phyloP scores from a whole-genome alignment of 2,113 vertebrate genomes.

The Myiopsitta monachus region DNA sequence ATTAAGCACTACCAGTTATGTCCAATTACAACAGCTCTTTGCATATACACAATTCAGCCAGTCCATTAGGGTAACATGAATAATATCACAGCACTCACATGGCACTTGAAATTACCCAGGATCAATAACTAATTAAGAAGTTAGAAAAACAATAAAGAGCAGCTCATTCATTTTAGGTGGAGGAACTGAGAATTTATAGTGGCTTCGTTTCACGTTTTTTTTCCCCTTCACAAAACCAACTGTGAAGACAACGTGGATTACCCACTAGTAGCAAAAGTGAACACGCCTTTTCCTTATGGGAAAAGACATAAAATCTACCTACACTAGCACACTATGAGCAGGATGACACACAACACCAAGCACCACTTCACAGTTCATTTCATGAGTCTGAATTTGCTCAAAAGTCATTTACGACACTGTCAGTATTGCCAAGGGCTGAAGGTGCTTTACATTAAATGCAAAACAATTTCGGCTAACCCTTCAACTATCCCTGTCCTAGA shows the following conservation, averaged over 20 bases:
- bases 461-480: not conserved
- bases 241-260: not conserved
- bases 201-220: not conserved
- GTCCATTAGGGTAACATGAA: not conserved
- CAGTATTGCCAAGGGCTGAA: not conserved
- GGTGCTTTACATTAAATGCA: not conserved
- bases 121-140: not conserved
- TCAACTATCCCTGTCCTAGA: not conserved
- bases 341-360: not conserved
- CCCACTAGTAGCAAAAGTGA: not conserved
- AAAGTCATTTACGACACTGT: not conserved
- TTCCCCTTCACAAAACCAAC: not conserved
- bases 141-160: not conserved
- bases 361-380: not conserved
- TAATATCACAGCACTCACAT: not conserved
- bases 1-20: not conserved
- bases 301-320: fast-evolving
- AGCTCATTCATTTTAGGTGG: not conserved
- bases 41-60: not conserved
- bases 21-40: not conserved
- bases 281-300: not conserved
- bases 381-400: not conserved
- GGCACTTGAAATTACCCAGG: not conserved
- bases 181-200: not conserved
- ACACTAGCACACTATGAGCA: not conserved